These are phyloP conservation scores for Oenanthe melanoleuca DNA, from an alignment of 2,113 vertebrate genomes.

Conservation along the genomic window DNA sequence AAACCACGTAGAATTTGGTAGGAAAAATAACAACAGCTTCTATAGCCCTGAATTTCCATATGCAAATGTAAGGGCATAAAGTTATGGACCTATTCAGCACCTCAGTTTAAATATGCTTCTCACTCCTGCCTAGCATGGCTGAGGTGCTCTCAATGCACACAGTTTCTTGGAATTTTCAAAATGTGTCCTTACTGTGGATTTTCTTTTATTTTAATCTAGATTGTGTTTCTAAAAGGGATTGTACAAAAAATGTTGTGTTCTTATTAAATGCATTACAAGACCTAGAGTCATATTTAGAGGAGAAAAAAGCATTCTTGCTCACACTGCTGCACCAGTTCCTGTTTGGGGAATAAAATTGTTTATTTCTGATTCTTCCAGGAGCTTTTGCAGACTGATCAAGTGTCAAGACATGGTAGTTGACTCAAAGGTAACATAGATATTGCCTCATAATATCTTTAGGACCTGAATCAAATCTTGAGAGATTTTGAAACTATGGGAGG, in stretches of 20 bases:
- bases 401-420: slow-evolving; percentile 63
- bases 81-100: background rate
- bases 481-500: slow-evolving; percentile 48
- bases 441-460: slow-evolving; percentile 49
- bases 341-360: slow-evolving; percentile 53
- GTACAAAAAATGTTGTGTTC: background rate
- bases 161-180: background rate
- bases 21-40: background rate
- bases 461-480: slow-evolving; percentile 55
- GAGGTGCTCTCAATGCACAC: background rate
- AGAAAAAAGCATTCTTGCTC: background rate
- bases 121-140: background rate
- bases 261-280: slow-evolving; percentile 29
- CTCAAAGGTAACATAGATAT: slow-evolving; percentile 60
- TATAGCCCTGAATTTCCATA: background rate
- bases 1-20: background rate
- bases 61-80: background rate
- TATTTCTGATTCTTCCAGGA: slow-evolving; percentile 56
- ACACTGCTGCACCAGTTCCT: background rate
- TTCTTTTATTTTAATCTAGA: background rate
- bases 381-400: slow-evolving; percentile 50
- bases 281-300: background rate
- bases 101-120: background rate
- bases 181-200: background rate
- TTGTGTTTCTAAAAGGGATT: background rate